Evolutionary conservation across 2,888 invertebrate species (phyloP), one percentile per base, ranked within the genome.

Genomic region (Tetragonula carbonaria): DNA sequence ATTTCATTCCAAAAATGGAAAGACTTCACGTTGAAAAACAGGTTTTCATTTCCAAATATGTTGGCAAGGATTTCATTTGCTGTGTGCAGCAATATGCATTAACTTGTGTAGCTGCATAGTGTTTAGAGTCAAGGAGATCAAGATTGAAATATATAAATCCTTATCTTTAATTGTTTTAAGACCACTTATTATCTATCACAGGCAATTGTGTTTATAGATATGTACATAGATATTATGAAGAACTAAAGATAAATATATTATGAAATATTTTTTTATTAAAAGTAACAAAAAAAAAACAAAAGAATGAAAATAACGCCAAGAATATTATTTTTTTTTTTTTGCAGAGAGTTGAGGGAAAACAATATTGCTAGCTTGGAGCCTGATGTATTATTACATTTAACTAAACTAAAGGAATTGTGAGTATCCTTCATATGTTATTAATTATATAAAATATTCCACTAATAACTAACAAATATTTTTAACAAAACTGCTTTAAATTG

Each of bases 321-420:
- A 28, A 45, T 51, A 70, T 67, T 71, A 86, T 84, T 28, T 28
- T 91, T 84, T 91, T 87, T 88, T 82, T 86, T 87, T 94, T 95
- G 45, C 94, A 95, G 95, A 86, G 95, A 95, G 87, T 90, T 95
- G 80, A 95, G 94, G 86, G 93, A 94, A 86, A 95, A 95, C 91
- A 95, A 94, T 86, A 95, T 95, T 80, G 92, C 92, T 51, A 93
- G 92, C 83, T 92, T 95, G 80, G 93, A 95, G 84, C 93, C 93
- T 53, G 90, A 91, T 72, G 92, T 92, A 2, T 84, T 94, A 50
- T 83, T 92, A 65, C 90, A 93, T 87, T 89, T 94, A 75, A 91
- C 90, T 53, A 91, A 91, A 85, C 90, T 94, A n/a, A 91, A 91
- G 78, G 90, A 93, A 89, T 89, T 94, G 94, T 94, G 86, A 92